Evolutionary conservation across 1,140 invertebrate species (phyloP).

Genomic region (Pentalonia nigronervosa): DNA sequence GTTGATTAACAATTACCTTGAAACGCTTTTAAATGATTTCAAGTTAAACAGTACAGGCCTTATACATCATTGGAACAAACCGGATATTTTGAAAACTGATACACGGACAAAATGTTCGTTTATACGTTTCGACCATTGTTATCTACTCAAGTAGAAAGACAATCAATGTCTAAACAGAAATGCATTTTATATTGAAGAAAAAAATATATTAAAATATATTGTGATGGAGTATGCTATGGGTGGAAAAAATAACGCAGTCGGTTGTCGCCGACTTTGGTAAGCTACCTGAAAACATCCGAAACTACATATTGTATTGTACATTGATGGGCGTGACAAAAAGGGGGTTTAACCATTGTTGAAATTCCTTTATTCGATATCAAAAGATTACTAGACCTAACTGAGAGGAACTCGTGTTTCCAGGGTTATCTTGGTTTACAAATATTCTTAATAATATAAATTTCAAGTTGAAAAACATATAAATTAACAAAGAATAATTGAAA

Average conservation of each 20-base stretch:
- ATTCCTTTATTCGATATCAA: not conserved
- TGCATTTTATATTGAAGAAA: not conserved
- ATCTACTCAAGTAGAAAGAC: not conserved
- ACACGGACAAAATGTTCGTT: not conserved
- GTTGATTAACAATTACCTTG: not conserved
- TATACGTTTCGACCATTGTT: not conserved
- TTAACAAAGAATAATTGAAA: too few species aligned
- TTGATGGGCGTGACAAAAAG: too few species aligned
- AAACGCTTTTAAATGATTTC: constrained; percentile 13
- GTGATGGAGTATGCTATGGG: not conserved
- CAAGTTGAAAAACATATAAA: too few species aligned
- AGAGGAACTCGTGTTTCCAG: too few species aligned
- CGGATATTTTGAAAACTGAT: not conserved
- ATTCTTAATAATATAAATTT: too few species aligned
- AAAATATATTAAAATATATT: not conserved
- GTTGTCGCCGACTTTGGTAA: not conserved
- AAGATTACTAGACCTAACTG: too few species aligned
- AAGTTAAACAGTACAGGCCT: not conserved
- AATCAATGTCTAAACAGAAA: not conserved
- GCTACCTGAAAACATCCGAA: not conserved
- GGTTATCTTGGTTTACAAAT: too few species aligned
- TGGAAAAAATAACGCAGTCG: not conserved
- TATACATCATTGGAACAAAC: not conserved
- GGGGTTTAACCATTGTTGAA: not conserved
- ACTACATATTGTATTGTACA: too few species aligned